Conservation (phyloP, 2,113 vertebrate genomes). For the Chaenocephalus aceratus region DNA sequence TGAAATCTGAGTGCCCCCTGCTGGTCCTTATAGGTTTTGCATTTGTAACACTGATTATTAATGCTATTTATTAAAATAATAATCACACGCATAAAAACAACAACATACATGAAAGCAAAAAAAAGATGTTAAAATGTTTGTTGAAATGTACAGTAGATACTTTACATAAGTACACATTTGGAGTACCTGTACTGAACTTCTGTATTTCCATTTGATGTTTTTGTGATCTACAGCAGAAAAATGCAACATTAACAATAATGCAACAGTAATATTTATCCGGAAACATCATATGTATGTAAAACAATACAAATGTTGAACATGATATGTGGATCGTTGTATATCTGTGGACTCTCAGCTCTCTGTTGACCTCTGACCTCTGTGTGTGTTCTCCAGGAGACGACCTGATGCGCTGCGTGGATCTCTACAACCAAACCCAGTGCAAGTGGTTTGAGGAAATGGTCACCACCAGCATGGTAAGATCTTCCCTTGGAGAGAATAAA, state of each 20-base stretch:
- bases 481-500: neutral
- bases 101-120: neutral
- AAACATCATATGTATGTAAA: no score
- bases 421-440: conserved; percentile 98
- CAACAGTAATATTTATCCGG: no score
- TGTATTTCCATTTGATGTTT: no score
- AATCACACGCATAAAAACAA: neutral
- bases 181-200: no score
- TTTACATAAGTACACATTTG: no score
- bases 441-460: conserved; percentile 99
- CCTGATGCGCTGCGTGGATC: conserved; percentile 96
- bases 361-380: conserved; percentile 1
- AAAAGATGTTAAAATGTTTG: neutral
- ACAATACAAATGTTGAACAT: no score
- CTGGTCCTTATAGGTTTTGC: conserved; percentile 27
- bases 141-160: no score
- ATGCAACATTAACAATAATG: no score
- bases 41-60: neutral
- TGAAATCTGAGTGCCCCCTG: conserved; percentile 55
- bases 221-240: no score
- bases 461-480: conserved; percentile 92
- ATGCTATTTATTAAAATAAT: no score
- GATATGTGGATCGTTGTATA: no score
- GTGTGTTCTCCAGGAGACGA: conserved; percentile 88
- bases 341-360: no score